phyloP scores from a whole-genome alignment of 92 coral and sea anemone genomes.

The Palythoa grandiflora region DNA sequence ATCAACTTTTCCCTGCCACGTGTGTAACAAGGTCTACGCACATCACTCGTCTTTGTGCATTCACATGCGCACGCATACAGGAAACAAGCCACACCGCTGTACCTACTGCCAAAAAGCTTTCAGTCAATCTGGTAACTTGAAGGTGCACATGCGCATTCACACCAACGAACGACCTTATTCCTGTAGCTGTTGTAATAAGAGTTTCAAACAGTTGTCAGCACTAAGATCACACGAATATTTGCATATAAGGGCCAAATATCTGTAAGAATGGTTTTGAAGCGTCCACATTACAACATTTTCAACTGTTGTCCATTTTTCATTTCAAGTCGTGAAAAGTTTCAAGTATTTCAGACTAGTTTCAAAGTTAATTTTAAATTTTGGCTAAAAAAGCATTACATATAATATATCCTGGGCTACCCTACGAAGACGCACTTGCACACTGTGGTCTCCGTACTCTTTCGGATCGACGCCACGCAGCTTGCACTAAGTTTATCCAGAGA shows the following conservation, averaged over 20 bases:
- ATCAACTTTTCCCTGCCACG: neutral
- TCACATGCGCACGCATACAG: conserved; percentile 46
- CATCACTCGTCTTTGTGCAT: conserved; percentile 19
- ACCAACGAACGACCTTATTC: conserved; percentile 37
- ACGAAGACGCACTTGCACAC: no score
- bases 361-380: no score
- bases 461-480: no score
- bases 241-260: neutral
- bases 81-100: conserved; percentile 37
- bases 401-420: no score
- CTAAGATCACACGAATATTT: conserved; percentile 27
- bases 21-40: conserved; percentile 13
- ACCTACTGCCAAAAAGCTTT: conserved; percentile 36
- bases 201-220: conserved; percentile 32
- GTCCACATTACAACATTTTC: no score
- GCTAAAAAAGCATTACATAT: no score
- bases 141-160: conserved; percentile 20
- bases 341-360: no score
- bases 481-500: no score
- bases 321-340: no score
- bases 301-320: no score
- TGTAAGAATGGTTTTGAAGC: no score
- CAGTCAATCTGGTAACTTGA: conserved; percentile 38
- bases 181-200: conserved; percentile 16
- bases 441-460: no score